phyloP scores from a whole-genome alignment of 2,797 vertebrate species.

The Streptopelia turtur region DNA sequence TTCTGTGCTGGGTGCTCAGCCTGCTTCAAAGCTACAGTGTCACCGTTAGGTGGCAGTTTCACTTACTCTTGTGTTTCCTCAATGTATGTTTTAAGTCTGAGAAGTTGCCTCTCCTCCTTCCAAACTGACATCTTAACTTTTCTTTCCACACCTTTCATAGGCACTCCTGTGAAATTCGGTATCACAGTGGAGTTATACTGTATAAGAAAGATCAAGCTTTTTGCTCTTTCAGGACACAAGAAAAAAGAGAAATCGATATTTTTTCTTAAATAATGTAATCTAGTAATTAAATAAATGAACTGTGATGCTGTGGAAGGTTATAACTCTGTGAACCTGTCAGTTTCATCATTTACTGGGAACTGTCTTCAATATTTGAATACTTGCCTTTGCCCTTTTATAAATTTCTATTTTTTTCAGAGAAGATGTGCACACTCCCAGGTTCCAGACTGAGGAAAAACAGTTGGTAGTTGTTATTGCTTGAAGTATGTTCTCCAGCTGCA shows the following conservation, averaged over 20 bases:
- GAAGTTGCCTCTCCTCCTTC: background rate
- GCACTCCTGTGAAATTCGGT: background rate
- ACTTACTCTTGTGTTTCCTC: background rate
- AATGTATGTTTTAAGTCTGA: background rate
- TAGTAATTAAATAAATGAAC: background rate
- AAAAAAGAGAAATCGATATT: background rate
- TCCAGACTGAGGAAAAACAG: background rate
- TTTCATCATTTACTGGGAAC: background rate
- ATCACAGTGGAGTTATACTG: background rate
- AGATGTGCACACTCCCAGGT: background rate
- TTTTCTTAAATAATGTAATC: background rate
- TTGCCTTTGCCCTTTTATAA: background rate
- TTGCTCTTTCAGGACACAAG: background rate
- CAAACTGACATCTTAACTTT: background rate
- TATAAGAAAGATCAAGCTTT: background rate
- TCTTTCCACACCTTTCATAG: background rate
- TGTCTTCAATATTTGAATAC: background rate
- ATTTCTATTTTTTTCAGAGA: background rate
- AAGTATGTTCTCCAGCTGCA: background rate
- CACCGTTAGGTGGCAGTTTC: slow-evolving; percentile 7
- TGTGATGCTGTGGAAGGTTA: background rate
- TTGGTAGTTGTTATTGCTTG: background rate
- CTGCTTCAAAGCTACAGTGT: background rate
- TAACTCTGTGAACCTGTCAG: background rate
- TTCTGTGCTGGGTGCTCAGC: background rate